Evolutionary conservation across 2,888 invertebrate genomes (phyloP).

Genomic region (Dione juno): DNA sequence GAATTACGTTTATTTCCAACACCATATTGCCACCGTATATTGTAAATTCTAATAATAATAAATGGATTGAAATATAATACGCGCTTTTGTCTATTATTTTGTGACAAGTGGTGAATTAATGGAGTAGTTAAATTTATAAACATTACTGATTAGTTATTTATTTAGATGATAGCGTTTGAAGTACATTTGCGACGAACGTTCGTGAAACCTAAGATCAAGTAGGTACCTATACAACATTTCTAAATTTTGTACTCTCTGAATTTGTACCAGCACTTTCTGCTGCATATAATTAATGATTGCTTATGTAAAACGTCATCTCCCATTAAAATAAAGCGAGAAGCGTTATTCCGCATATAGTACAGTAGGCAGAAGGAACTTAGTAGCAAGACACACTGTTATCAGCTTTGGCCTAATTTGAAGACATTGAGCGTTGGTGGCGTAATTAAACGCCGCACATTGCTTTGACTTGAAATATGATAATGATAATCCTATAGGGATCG

Average conservation of each 20-base stretch:
- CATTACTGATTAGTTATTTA: constrained; percentile 1
- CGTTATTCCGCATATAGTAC: too few relatives aligned
- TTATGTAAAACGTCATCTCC: too few relatives aligned
- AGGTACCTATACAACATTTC: neutral
- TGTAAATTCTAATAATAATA: constrained; percentile 18
- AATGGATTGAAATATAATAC: constrained; percentile 20
- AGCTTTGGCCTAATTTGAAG: too few relatives aligned
- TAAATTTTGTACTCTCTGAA: neutral
- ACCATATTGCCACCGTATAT: constrained; percentile 16
- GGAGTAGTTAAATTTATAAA: neutral
- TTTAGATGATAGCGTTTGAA: neutral
- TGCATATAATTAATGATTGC: too few relatives aligned
- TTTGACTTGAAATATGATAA: too few relatives aligned
- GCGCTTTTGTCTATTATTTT: constrained; percentile 17
- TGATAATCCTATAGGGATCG: too few relatives aligned
- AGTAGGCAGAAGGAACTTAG: too few relatives aligned
- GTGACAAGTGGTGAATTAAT: constrained; percentile 1
- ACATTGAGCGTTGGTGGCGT: too few relatives aligned
- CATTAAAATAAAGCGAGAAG: too few relatives aligned
- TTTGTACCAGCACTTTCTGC: too few relatives aligned
- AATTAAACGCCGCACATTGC: too few relatives aligned
- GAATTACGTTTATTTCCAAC: constrained; percentile 28
- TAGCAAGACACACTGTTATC: too few relatives aligned
- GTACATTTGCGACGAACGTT: neutral
- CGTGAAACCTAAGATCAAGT: neutral